These are phyloP conservation scores for Pocota personata DNA, from an alignment of 2,888 invertebrate species.

Conservation along the genomic window DNA sequence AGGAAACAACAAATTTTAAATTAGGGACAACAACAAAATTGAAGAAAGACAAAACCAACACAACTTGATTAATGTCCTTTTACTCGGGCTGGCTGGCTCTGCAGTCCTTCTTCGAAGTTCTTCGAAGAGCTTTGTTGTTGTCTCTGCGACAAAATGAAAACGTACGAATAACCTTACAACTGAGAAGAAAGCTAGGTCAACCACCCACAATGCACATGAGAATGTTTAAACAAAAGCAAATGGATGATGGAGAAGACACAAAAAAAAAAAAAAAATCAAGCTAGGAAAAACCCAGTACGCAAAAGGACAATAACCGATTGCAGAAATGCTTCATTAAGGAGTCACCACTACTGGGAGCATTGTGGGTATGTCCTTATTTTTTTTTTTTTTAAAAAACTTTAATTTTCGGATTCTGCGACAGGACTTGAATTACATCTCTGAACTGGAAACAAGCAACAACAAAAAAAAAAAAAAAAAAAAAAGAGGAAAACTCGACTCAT, in stretches of 20 bases:
- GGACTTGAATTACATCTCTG: slow-evolving; percentile 34
- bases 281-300: background rate
- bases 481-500: background rate
- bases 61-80: slow-evolving; percentile 73
- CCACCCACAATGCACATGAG: slow-evolving; percentile 66
- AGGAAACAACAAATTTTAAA: slow-evolving; percentile 36
- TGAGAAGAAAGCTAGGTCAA: slow-evolving; percentile 68
- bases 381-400: slow-evolving; percentile 48
- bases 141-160: slow-evolving; percentile 53
- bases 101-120: slow-evolving; percentile 38
- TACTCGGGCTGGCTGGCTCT: slow-evolving; percentile 26
- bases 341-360: background rate
- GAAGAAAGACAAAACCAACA: slow-evolving; percentile 31
- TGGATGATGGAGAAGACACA: slow-evolving; percentile 20
- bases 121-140: slow-evolving; percentile 55
- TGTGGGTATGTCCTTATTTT: slow-evolving; percentile 50
- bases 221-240: slow-evolving; percentile 50
- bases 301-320: slow-evolving; percentile 70
- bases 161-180: slow-evolving; percentile 63
- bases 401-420: slow-evolving; percentile 46
- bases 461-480: slow-evolving; percentile 12
- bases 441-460: no score
- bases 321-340: slow-evolving; percentile 60
- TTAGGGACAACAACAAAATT: slow-evolving; percentile 37
- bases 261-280: background rate